phyloP scores from a whole-genome alignment of 2,113 vertebrate species.

The Lepus europaeus region DNA sequence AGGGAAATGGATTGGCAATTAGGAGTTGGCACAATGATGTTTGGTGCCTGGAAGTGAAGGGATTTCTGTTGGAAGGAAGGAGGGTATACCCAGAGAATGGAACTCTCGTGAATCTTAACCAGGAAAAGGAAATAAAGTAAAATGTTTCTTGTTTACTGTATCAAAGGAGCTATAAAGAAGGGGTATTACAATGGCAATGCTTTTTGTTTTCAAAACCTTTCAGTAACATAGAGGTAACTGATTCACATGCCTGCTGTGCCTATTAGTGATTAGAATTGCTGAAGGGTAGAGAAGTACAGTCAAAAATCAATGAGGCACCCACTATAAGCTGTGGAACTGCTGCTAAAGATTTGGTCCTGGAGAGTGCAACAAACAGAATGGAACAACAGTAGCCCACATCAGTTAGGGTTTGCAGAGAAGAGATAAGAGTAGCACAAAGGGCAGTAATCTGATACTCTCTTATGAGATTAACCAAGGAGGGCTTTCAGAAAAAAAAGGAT shows the following conservation, averaged over 20 bases:
- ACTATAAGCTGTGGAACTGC: not conserved
- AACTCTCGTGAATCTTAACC: not conserved
- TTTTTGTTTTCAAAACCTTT: not conserved
- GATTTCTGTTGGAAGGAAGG: not conserved
- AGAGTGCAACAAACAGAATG: not conserved
- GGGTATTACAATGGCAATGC: not conserved
- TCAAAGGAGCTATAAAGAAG: not conserved
- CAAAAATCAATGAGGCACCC: not conserved
- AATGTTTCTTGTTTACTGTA: slow-evolving; percentile 17
- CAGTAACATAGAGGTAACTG: slow-evolving; percentile 16
- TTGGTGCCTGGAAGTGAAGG: not conserved
- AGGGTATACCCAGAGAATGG: not conserved
- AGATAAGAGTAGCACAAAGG: slow-evolving; percentile 61
- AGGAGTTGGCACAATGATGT: not conserved
- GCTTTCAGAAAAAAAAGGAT: slow-evolving; percentile 63
- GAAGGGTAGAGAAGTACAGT: slow-evolving; percentile 15
- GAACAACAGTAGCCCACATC: not conserved
- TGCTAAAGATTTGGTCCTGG: slow-evolving; percentile 17
- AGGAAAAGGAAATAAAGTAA: not conserved
- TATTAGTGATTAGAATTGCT: slow-evolving; percentile 26
- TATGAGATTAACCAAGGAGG: slow-evolving; percentile 39
- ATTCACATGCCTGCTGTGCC: not conserved
- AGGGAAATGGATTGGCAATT: not conserved
- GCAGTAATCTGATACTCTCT: slow-evolving; percentile 19
- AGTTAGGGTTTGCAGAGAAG: slow-evolving; percentile 44